Evolutionary conservation across 1,140 invertebrate species (phyloP), one percentile per base, ranked within the genome.

Genomic region (Piezodorus guildinii): DNA sequence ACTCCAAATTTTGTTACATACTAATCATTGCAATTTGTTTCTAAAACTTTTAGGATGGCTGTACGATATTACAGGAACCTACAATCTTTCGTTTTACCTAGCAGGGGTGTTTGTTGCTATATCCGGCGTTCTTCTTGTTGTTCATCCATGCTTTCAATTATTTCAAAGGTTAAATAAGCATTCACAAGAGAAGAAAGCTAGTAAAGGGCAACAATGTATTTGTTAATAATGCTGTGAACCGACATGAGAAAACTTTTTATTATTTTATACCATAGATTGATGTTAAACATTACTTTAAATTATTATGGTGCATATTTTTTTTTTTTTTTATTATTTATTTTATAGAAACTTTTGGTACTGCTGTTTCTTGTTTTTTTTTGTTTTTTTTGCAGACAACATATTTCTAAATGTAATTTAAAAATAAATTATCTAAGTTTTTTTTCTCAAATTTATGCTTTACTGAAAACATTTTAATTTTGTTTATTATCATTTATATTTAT

Each of bases 51-150:
- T 74, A 90, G 88, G 88, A 27, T 89, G 83, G 82, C 74, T 91
- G 8, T 88, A 83, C 73, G 88, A 92, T 72, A 77, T 86, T 6
- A 89, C 87, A 0, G 83, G 81, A 34, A 82, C 79, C 9, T 93
- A 92, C 75, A 81, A 90, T 70, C 73, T 87, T n/a, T 87, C 91
- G 0, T 95, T 94, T 77, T 91, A 90, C 75, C 74, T 90, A 62
- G 87, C 89, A 21, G 92, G 92, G 5, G 77, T 88, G 49, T 91
- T 91, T 74, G 90, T 94, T 63, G 82, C 83, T 44, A 65, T 95
- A 17, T 94, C 91, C 62, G 94, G 93, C 5, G 68, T 85, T 19
- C 82, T 94, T 62, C 74, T 95, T 52, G 75, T 89, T 49, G 73
- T 88, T 15, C 73, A 84, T 70, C 85, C 86, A 8, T 66, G 64